phyloP scores from a whole-genome alignment of 2,888 invertebrate genomes.

The Tillus elongatus region DNA sequence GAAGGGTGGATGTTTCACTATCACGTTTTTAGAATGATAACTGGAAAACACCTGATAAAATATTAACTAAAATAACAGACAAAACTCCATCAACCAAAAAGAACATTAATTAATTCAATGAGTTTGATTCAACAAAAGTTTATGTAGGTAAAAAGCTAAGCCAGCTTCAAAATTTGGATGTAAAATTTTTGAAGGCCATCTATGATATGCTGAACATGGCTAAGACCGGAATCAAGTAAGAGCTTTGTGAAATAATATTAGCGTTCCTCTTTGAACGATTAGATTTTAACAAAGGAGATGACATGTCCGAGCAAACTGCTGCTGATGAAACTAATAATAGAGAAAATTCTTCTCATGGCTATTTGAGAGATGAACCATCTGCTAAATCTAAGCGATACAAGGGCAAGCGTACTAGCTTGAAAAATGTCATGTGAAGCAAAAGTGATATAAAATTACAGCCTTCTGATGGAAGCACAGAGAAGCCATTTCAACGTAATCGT shows the following conservation, averaged over 20 bases:
- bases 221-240: constrained; percentile 58
- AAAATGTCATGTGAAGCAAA: constrained; percentile 41
- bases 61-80: constrained; percentile 52
- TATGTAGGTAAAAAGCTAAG: constrained; percentile 60
- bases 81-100: too few relatives aligned
- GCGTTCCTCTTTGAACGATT: constrained; percentile 55
- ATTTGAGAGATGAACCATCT: constrained; percentile 39
- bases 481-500: constrained; percentile 33
- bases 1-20: constrained; percentile 54
- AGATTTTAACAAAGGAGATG: constrained; percentile 47
- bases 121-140: constrained; percentile 68
- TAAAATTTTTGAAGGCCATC: constrained; percentile 57
- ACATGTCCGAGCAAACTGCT: constrained; percentile 56
- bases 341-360: constrained; percentile 41
- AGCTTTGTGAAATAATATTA: constrained; percentile 48
- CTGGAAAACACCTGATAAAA: constrained; percentile 56
- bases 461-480: constrained; percentile 37
- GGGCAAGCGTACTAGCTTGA: constrained; percentile 38
- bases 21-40: constrained; percentile 58
- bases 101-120: constrained; percentile 71
- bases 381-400: constrained; percentile 36
- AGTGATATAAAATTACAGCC: constrained; percentile 39
- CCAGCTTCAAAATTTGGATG: constrained; percentile 51
- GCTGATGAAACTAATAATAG: constrained; percentile 54
- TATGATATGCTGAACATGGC: constrained; percentile 66